These are phyloP conservation scores for Laupala kohalensis DNA, from an alignment of 1,140 invertebrate species.

Conservation along the genomic window DNA sequence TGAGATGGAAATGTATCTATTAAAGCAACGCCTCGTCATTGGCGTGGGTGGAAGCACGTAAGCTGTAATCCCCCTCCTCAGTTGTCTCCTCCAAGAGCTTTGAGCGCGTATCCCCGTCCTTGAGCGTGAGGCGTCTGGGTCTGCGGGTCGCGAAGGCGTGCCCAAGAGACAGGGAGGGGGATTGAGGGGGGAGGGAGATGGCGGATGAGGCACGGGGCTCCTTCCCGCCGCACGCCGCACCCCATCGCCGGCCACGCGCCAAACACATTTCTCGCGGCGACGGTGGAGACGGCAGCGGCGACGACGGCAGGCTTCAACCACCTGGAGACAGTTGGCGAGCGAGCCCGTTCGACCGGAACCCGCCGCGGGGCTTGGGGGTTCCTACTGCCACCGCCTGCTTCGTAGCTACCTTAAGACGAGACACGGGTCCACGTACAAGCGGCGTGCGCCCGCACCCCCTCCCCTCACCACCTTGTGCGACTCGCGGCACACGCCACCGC, in stretches of 20 bases:
- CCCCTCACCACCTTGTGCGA: not conserved
- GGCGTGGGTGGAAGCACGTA: too few species aligned
- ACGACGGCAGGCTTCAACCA: slow-evolving; percentile 3
- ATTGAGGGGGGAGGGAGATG: too few species aligned
- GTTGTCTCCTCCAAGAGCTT: too few species aligned
- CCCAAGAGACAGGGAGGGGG: not conserved
- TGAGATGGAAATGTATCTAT: too few species aligned
- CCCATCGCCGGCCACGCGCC: slow-evolving; percentile 3
- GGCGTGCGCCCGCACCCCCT: not conserved
- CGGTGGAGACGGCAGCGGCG: not conserved
- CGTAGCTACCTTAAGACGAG: slow-evolving; percentile 3
- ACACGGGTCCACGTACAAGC: not conserved
- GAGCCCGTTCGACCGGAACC: slow-evolving; percentile 9
- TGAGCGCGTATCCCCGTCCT: too few species aligned
- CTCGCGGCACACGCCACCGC: not conserved
- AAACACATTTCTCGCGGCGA: not conserved
- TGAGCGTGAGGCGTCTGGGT: too few species aligned
- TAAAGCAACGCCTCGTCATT: too few species aligned
- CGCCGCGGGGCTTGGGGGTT: too few species aligned
- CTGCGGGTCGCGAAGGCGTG: not conserved
- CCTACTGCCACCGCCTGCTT: not conserved
- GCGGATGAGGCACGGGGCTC: too few species aligned
- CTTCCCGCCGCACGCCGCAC: not conserved
- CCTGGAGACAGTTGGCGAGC: slow-evolving; percentile 11
- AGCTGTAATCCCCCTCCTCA: too few species aligned